These are phyloP conservation scores for Microctonus brassicae DNA, from an alignment of 2,888 invertebrate species.

Conservation along the genomic window DNA sequence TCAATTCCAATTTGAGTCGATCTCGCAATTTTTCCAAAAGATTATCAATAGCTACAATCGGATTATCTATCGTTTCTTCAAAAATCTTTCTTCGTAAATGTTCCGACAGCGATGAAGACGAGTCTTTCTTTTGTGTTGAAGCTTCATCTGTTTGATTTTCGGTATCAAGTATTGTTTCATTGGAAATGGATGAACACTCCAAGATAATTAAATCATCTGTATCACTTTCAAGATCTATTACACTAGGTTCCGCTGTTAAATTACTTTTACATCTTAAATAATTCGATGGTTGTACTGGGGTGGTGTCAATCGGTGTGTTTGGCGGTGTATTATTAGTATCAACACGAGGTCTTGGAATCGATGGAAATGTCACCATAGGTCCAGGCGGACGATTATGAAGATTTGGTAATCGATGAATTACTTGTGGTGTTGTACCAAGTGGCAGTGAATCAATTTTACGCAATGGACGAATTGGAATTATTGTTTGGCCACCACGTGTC, in stretches of 20 bases:
- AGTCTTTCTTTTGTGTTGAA: neutral
- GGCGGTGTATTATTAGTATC: conserved; percentile 21
- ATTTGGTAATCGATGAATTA: neutral
- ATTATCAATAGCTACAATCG: conserved; percentile 55
- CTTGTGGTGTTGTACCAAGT: conserved; percentile 13
- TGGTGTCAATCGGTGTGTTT: conserved; percentile 7
- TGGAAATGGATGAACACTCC: neutral
- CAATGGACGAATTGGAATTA: conserved; percentile 37
- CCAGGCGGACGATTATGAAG: conserved; percentile 17
- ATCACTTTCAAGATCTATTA: conserved; percentile 61
- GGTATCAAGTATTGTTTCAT: neutral
- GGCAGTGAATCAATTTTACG: conserved; percentile 34
- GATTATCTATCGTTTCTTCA: conserved; percentile 48
- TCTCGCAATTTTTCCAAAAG: conserved; percentile 50
- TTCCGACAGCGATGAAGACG: neutral
- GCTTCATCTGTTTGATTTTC: neutral
- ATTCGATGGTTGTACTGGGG: conserved; percentile 20
- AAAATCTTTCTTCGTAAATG: conserved; percentile 39
- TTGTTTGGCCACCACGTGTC: conserved; percentile 31
- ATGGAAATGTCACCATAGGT: conserved; percentile 54
- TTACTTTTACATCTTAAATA: conserved; percentile 21
- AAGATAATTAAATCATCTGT: conserved; percentile 49
- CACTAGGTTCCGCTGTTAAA: conserved; percentile 40
- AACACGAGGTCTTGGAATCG: neutral
- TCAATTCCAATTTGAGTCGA: conserved; percentile 42